A percentile compares a stretch with the other conserved stretches of the same genome.
Conservation (phyloP, 2,888 invertebrate genomes). For the Metellina segmentata region DNA sequence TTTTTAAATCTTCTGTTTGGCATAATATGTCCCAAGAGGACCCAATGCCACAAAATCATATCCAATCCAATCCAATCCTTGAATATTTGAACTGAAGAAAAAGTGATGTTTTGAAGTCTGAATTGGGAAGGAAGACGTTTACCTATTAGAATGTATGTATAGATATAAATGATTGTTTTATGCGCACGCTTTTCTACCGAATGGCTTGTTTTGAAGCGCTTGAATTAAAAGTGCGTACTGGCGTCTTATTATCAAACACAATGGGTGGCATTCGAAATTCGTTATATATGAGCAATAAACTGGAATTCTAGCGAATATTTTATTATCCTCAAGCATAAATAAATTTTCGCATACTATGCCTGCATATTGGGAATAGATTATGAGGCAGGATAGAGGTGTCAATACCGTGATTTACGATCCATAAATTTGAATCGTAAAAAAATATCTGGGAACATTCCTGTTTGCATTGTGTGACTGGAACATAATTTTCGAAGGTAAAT, state of each 20-base stretch:
- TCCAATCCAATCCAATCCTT: too few species aligned
- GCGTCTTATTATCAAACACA: constrained; percentile 51
- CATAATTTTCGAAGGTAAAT: constrained; percentile 39
- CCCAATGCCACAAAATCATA: too few species aligned
- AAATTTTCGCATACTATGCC: constrained; percentile 61
- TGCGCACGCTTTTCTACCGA: constrained; percentile 48
- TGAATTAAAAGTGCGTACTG: constrained; percentile 57
- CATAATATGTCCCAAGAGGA: too few species aligned
- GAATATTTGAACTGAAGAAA: neutral
- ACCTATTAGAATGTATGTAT: constrained; percentile 25
- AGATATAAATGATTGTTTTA: constrained; percentile 41
- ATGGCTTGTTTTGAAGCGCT: constrained; percentile 35
- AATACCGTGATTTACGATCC: constrained; percentile 56
- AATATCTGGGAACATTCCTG: constrained; percentile 37
- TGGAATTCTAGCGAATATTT: constrained; percentile 64
- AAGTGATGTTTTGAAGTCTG: neutral
- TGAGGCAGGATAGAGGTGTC: constrained; percentile 59
- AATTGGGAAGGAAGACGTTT: neutral
- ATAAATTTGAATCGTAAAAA: constrained; percentile 49
- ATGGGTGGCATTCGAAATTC: constrained; percentile 52
- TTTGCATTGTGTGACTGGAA: constrained; percentile 48
- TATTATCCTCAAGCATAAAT: constrained; percentile 50
- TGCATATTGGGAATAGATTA: constrained; percentile 73
- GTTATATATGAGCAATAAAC: constrained; percentile 66
- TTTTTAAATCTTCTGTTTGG: too few species aligned